These are phyloP conservation scores for Xenopus petersii DNA, from an alignment of 2,797 vertebrate species.

Conservation along the genomic window DNA sequence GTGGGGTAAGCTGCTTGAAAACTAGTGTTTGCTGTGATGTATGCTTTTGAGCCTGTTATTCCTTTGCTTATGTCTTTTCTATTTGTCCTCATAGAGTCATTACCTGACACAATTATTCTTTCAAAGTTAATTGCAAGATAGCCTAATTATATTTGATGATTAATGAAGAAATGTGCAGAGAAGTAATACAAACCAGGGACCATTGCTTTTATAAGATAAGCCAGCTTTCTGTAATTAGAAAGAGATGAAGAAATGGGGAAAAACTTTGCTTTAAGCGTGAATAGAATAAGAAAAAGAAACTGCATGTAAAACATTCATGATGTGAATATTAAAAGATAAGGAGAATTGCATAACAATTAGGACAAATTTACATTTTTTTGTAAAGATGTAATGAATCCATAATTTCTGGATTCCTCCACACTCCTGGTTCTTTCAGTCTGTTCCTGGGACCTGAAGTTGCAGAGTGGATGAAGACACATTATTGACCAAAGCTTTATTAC, in stretches of 20 bases:
- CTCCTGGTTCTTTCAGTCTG: no score
- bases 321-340: conserved; percentile 25
- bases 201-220: conserved; percentile 49
- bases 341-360: not conserved
- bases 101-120: conserved; percentile 47
- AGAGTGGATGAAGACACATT: no score
- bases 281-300: conserved; percentile 20
- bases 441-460: no score
- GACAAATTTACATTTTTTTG: no score
- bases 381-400: no score
- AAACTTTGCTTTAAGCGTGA: conserved; percentile 37
- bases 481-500: no score
- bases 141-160: conserved; percentile 50
- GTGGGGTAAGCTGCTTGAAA: conserved; percentile 15
- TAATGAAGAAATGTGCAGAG: conserved; percentile 46
- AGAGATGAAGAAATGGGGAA: conserved; percentile 38
- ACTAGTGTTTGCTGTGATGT: conserved; percentile 20
- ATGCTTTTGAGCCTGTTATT: conserved; percentile 9
- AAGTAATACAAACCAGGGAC: conserved; percentile 43
- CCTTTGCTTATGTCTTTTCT: conserved; percentile 17
- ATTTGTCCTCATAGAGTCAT: conserved; percentile 41
- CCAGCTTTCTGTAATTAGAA: conserved; percentile 44
- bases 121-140: conserved; percentile 47
- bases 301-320: conserved; percentile 11
- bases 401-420: no score